phyloP scores from a whole-genome alignment of 2,113 vertebrate species.

The Sinosuthora webbiana region DNA sequence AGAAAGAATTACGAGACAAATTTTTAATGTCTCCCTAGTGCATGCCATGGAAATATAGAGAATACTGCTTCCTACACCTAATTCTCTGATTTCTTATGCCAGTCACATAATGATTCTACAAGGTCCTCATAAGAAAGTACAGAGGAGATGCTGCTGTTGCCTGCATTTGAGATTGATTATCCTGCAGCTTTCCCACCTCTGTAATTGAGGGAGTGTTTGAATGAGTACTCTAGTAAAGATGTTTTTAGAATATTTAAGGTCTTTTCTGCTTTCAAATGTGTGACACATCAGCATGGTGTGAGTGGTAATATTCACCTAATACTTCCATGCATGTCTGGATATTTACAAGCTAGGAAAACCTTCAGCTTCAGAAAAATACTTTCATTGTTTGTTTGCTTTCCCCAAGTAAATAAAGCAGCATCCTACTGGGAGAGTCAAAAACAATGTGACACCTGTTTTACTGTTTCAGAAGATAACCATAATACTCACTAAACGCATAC shows the following conservation, averaged over 20 bases:
- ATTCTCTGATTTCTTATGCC: not conserved
- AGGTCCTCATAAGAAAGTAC: not conserved
- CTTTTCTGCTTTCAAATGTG: not conserved
- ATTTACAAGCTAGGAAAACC: not conserved
- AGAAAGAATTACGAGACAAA: not conserved
- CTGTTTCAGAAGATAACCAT: not conserved
- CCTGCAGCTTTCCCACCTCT: not conserved
- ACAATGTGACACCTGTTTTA: not conserved
- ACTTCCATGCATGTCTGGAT: not conserved
- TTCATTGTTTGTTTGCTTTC: not conserved
- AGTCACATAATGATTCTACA: not conserved
- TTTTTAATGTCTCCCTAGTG: not conserved
- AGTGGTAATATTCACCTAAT: not conserved
- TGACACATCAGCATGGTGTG: not conserved
- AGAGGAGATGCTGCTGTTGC: not conserved
- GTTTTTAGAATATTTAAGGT: not conserved
- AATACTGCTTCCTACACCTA: not conserved
- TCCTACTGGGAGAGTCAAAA: not conserved
- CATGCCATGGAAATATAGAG: not conserved
- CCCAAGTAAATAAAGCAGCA: not conserved
- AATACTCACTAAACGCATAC: rapidly evolving
- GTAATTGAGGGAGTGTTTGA: not conserved
- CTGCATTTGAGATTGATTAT: not conserved
- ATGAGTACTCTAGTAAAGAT: not conserved
- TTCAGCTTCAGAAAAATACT: not conserved